A percentile compares a stretch with the other conserved stretches of the same genome.
Evolutionary conservation across 2,113 vertebrate genomes (phyloP).

Genomic region (Sapajus apella): DNA sequence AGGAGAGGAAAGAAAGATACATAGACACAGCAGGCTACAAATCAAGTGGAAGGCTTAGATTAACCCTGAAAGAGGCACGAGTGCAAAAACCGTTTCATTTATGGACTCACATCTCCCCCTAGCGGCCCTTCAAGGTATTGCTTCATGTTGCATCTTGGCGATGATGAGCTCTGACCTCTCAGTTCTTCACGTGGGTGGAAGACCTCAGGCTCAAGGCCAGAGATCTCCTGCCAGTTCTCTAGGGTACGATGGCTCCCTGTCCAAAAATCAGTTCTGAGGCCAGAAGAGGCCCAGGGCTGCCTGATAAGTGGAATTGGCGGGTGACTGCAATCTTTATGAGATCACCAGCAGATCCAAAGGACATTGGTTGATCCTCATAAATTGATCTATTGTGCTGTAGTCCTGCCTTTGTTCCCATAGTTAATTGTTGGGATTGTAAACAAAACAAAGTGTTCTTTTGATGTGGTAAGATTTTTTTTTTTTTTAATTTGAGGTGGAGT

Average conservation of each 20-base stretch:
- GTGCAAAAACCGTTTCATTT: not conserved
- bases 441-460: not conserved
- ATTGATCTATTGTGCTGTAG: not conserved
- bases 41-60: not conserved
- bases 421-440: not conserved
- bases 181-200: not conserved
- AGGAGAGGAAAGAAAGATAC: not conserved
- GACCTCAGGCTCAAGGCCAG: not conserved
- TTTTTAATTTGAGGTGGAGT: too few species aligned
- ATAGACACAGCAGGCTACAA: not conserved
- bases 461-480: not conserved
- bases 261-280: not conserved
- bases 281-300: not conserved
- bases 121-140: not conserved
- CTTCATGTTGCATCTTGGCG: not conserved
- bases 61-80: not conserved
- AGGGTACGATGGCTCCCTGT: not conserved
- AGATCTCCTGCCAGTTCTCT: not conserved
- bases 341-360: not conserved
- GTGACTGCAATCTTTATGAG: not conserved
- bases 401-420: not conserved
- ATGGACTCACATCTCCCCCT: not conserved
- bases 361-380: not conserved
- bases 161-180: not conserved
- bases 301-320: not conserved